Evolutionary conservation across 2,888 invertebrate genomes (phyloP).

Genomic region (Panzeria rudis): DNA sequence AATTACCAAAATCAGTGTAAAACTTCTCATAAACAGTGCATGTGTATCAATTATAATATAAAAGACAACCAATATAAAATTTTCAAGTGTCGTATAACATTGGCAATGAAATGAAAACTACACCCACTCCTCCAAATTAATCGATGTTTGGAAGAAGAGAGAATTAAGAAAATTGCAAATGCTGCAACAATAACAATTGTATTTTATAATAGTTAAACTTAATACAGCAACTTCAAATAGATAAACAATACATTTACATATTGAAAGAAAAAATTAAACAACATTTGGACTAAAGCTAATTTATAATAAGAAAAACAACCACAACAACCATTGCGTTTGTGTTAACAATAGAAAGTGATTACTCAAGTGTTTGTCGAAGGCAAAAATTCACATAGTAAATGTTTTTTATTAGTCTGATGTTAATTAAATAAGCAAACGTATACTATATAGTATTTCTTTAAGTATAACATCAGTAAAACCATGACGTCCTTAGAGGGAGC

Average conservation of each 20-base stretch:
- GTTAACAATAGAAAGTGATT: constrained; percentile 68
- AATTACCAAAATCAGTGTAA: neutral
- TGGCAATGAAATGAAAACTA: constrained; percentile 70
- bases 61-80: constrained; percentile 28
- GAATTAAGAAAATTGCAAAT: constrained; percentile 36
- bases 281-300: constrained; percentile 8
- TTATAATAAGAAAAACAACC: constrained; percentile 32
- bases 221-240: constrained; percentile 38
- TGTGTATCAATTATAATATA: neutral
- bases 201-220: constrained; percentile 47
- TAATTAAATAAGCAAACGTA: constrained; percentile 27
- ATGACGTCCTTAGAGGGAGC: constrained; percentile 65
- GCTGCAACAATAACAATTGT: constrained; percentile 27
- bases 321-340: constrained; percentile 14
- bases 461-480: constrained; percentile 30
- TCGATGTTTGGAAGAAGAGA: constrained; percentile 8
- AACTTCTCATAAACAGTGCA: neutral
- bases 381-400: constrained; percentile 40
- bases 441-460: neutral
- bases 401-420: neutral
- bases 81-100: constrained; percentile 59
- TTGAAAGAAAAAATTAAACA: constrained; percentile 27
- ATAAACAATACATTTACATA: constrained; percentile 45
- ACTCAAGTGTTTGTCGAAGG: constrained; percentile 47
- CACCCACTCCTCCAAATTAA: constrained; percentile 64